Percentiles rank a stretch among this genome's conserved stretches.
These are phyloP conservation scores for Zaprionus camerounensis DNA, from an alignment of 1,140 invertebrate genomes.

Conservation along the genomic window DNA sequence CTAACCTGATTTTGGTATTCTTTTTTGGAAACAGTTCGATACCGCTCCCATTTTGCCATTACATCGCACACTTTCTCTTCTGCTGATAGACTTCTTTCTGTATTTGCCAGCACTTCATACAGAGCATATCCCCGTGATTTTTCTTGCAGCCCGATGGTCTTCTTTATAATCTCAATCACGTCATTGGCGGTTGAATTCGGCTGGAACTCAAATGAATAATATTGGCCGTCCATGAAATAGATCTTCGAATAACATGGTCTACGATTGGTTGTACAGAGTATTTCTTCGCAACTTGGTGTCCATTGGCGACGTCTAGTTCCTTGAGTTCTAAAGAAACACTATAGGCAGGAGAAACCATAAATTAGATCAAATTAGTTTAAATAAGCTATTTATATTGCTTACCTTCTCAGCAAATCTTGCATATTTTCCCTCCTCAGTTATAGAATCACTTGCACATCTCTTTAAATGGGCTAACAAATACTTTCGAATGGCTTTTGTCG, in stretches of 20 bases:
- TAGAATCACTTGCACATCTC: constrained; percentile 93
- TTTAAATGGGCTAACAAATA: constrained; percentile 96
- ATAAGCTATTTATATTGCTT: constrained; percentile 32
- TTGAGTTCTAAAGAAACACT: constrained; percentile 81
- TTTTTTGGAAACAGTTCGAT: constrained; percentile 87
- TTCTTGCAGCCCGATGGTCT: constrained; percentile 95
- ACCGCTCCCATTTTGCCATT: constrained; percentile 97
- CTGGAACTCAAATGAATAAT: constrained; percentile 97
- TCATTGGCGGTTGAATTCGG: constrained; percentile 96
- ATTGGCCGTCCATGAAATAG: constrained; percentile 97
- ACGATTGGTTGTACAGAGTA: constrained; percentile 95
- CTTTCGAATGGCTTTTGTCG: constrained; percentile 92
- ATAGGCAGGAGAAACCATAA: constrained; percentile 1
- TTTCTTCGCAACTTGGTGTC: constrained; percentile 97
- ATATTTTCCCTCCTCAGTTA: constrained; percentile 97
- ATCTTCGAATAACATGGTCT: constrained; percentile 96
- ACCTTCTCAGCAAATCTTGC: constrained; percentile 97
- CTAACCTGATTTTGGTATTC: constrained; percentile 80
- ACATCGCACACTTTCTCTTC: constrained; percentile 97
- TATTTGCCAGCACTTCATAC: constrained; percentile 88
- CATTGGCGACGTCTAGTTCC: constrained; percentile 94
- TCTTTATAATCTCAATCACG: constrained; percentile 94
- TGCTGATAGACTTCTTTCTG: constrained; percentile 92
- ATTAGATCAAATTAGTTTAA: not conserved
- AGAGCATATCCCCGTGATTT: constrained; percentile 88